These are phyloP conservation scores for Ahaetulla prasina DNA, from an alignment of 2,113 vertebrate genomes.

Conservation along the genomic window DNA sequence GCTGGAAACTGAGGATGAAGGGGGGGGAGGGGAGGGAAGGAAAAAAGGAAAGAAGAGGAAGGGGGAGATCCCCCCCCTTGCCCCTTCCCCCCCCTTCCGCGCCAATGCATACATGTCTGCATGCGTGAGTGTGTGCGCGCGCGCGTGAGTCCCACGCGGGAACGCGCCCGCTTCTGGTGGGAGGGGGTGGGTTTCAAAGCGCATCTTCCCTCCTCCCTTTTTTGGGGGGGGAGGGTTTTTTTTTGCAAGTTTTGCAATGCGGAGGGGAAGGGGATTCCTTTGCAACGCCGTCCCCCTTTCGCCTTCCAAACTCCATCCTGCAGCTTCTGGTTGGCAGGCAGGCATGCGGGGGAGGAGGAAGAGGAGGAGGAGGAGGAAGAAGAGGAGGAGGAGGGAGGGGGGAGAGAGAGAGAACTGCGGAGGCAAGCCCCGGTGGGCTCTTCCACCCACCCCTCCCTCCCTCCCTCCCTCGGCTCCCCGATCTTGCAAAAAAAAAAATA, in stretches of 20 bases:
- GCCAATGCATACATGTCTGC: too few species aligned
- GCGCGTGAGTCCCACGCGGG: too few species aligned
- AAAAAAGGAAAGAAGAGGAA: too few species aligned
- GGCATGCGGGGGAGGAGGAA: background rate
- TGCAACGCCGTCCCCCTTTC: background rate
- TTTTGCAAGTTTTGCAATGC: background rate
- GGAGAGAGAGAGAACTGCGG: background rate
- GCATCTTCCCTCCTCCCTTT: too few species aligned
- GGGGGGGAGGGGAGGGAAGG: fast-evolving
- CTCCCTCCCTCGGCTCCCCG: background rate
- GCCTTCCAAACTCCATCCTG: background rate
- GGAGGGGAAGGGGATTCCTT: background rate
- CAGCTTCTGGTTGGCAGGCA: background rate
- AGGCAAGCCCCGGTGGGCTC: background rate
- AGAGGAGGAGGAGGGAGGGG: background rate
- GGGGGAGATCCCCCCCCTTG: too few species aligned
- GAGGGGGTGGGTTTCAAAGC: too few species aligned
- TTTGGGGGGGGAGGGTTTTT: too few species aligned
- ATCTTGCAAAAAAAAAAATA: too few species aligned
- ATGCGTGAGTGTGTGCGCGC: too few species aligned
- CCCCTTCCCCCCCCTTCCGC: too few species aligned
- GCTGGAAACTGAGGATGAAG: background rate
- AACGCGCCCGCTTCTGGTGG: too few species aligned
- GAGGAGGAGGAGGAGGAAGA: background rate
- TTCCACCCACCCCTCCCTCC: background rate